Percentiles rank a stretch among this genome's conserved stretches.
These are phyloP conservation scores for Tanytarsus gracilentus DNA, from an alignment of 2,888 invertebrate genomes.

Conservation along the genomic window DNA sequence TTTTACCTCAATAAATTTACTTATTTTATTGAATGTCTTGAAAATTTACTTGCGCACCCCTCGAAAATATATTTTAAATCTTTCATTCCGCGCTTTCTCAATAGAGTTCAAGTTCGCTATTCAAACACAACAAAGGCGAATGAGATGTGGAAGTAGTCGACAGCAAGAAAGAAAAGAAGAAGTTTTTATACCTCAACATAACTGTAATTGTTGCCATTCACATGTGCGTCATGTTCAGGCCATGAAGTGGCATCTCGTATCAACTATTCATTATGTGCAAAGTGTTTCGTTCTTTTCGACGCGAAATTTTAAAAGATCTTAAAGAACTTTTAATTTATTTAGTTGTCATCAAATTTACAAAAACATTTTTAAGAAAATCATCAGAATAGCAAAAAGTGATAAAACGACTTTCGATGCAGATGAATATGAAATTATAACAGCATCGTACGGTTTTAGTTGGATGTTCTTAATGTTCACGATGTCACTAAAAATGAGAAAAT, in stretches of 20 bases:
- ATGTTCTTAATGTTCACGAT: background rate
- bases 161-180: conserved; percentile 1
- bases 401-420: background rate
- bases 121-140: background rate
- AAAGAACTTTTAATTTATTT: background rate
- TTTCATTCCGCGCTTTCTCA: too few species aligned
- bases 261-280: conserved; percentile 6
- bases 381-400: conserved; percentile 11
- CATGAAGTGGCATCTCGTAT: background rate
- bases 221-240: background rate
- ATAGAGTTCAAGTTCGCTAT: too few species aligned
- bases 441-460: conserved; percentile 3
- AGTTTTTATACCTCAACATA: conserved; percentile 19
- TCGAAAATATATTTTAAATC: too few species aligned
- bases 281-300: conserved; percentile 1
- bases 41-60: background rate
- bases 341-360: background rate
- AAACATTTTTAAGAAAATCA: conserved; percentile 22
- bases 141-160: background rate
- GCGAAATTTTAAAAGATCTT: background rate
- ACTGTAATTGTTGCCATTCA: conserved; percentile 28
- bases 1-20: too few species aligned
- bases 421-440: conserved; percentile 8
- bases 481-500: conserved; percentile 5
- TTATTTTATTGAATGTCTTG: background rate